These are phyloP conservation scores for Paramormyrops kingsleyae DNA, from an alignment of 2,113 vertebrate species.

Conservation along the genomic window DNA sequence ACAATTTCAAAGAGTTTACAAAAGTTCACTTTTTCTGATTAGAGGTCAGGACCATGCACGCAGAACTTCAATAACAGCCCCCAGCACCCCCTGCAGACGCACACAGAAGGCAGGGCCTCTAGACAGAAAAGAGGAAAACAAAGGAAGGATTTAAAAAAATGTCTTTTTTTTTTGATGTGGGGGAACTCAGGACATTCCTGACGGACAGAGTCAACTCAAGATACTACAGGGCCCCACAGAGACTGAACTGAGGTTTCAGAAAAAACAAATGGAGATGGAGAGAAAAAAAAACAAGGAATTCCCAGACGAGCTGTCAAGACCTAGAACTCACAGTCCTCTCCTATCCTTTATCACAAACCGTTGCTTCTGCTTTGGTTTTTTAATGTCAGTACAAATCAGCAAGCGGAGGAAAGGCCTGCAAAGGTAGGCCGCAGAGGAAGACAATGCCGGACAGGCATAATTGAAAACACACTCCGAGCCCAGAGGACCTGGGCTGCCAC, in stretches of 20 bases:
- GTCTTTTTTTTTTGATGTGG: background rate
- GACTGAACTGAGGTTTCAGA: conserved; percentile 27
- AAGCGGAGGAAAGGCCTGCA: conserved; percentile 24
- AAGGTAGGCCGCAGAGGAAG: conserved; percentile 4
- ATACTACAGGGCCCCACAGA: background rate
- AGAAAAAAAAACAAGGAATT: conserved; percentile 26
- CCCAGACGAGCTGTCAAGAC: background rate
- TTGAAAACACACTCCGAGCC: conserved; percentile 64
- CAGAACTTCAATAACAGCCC: background rate
- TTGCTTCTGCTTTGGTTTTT: conserved; percentile 36
- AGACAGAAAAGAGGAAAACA: background rate
- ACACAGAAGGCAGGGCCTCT: background rate
- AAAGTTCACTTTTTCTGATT: conserved; percentile 16
- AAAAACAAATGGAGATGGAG: conserved; percentile 6
- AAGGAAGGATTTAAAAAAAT: background rate
- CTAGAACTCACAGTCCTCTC: conserved; percentile 43
- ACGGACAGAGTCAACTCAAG: conserved; percentile 5
- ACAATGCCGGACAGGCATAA: conserved; percentile 54
- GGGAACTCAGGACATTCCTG: conserved; percentile 3
- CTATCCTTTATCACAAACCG: conserved; percentile 15
- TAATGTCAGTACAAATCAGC: conserved; percentile 46
- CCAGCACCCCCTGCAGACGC: background rate
- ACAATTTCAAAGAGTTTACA: conserved; percentile 12
- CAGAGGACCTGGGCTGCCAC: conserved; percentile 52
- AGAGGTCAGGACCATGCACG: conserved; percentile 10